Base-by-base conservation (phyloP, 2,113 vertebrate genomes). In the Brachypteracias leptosomus region DNA sequence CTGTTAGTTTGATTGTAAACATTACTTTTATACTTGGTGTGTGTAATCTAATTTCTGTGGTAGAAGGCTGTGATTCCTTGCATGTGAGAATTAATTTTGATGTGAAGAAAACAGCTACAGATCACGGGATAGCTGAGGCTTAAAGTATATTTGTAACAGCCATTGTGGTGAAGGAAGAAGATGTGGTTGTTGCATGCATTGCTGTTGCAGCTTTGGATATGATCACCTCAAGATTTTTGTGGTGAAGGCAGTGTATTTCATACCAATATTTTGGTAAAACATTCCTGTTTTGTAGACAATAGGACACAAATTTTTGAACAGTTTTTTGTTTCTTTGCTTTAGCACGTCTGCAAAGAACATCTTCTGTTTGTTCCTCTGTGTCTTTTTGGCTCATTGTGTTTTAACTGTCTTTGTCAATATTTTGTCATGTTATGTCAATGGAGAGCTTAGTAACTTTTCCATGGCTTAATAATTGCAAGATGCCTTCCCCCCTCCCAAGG, bases 141-240 rank as follows among this genome's bases (percentile, higher is more conserved):
- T 55, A 4, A 65, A 51, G 25, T 74, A 0, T 38, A 11, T 71
- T 84, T 77, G 21, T 57, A 55, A 15, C 29, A 58, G 46, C 1
- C 2, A 16, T 62, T 91, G 55, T 74, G 54, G 26, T 77, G 21
- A 71, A 87, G 35, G 44, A 83, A 40, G 61, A 51, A 24, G 44
- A 35, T 74, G 7, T 3, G 5, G 9, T 80, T 35, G 2, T 29
- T 75, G 42, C 0, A 0, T 17, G n/a, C 14, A 18, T 47, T 0
- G 0, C 16, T 79, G 58, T 33, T 52, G 24, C 59, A 70, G n/a
- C 38, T 61, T 55, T 42, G n/a, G 3, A 19, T 58, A 10, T 52
- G 54, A 52, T 46, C 9, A 49, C 5, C 24, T 35, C 5, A 42
- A 73, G 35, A 36, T 26, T 62, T 73, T 70, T 38, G 5, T 90